These are phyloP conservation scores for Hemitrygon akajei DNA, from an alignment of 2,797 vertebrate species.

Conservation along the genomic window DNA sequence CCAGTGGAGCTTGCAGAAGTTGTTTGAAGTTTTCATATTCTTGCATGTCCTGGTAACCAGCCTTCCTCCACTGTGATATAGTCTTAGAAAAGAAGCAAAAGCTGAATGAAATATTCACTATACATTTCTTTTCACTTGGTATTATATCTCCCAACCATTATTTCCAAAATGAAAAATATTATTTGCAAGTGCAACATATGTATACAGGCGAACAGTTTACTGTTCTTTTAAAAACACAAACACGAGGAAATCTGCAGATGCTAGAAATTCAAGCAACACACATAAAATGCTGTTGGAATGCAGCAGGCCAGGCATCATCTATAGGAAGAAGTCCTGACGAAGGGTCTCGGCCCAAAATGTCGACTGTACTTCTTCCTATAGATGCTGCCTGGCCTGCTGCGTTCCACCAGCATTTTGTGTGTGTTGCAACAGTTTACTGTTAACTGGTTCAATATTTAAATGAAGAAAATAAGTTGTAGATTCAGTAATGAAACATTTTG, in stretches of 20 bases:
- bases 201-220: background rate
- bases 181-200: background rate
- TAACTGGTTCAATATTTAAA: background rate
- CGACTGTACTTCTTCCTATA: no score
- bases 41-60: constrained; percentile 90
- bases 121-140: background rate
- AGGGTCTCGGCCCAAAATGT: no score
- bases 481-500: background rate
- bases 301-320: no score
- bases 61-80: constrained; percentile 91
- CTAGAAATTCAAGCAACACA: no score
- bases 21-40: constrained; percentile 97
- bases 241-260: no score
- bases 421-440: background rate
- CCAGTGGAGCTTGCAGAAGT: constrained; percentile 85
- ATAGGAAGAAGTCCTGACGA: no score
- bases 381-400: no score
- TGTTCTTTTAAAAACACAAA: no score
- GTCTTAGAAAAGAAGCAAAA: constrained; percentile 59
- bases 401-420: no score
- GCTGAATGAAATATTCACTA: background rate
- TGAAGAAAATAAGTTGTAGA: background rate
- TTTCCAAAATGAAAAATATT: background rate
- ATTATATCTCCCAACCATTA: background rate
- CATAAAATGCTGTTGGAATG: no score